These are phyloP conservation scores for Cephus sareptanus DNA, from an alignment of 2,888 invertebrate genomes.

Conservation along the genomic window DNA sequence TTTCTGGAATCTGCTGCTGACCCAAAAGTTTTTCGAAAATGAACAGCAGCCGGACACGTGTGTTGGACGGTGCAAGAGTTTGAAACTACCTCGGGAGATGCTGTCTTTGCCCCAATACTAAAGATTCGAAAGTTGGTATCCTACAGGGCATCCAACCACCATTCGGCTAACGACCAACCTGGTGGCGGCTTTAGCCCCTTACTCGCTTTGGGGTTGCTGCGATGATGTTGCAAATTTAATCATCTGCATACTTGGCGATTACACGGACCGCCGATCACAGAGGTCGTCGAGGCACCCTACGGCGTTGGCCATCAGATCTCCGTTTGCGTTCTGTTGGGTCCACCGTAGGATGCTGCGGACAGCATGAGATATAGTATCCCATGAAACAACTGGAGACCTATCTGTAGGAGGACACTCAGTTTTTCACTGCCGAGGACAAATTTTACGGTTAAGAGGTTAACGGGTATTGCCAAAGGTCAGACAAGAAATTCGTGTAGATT, in stretches of 20 bases:
- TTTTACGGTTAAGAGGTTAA: constrained; percentile 1
- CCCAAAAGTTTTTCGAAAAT: no score
- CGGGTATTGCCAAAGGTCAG: no score
- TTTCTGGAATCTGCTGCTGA: no score
- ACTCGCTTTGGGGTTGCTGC: constrained; percentile 57
- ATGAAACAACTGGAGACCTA: constrained; percentile 2
- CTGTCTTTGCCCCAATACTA: no score
- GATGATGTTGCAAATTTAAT: constrained; percentile 67
- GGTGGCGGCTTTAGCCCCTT: constrained; percentile 36
- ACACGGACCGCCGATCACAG: constrained; percentile 66
- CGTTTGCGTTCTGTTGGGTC: constrained; percentile 6
- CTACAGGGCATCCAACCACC: constrained; percentile 34
- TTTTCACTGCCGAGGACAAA: constrained; percentile 30
- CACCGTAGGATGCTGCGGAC: no score
- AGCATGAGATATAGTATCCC: not conserved
- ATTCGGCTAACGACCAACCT: constrained; percentile 34
- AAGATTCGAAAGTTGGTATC: constrained; percentile 48
- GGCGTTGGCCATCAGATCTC: constrained; percentile 40
- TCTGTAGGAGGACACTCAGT: constrained; percentile 39
- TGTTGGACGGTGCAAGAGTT: no score
- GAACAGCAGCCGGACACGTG: no score
- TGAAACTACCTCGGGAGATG: no score
- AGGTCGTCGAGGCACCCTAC: constrained; percentile 52
- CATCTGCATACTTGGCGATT: constrained; percentile 67
- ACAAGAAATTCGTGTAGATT: no score